Evolutionary conservation across 2,888 invertebrate species (phyloP), one percentile per base, ranked within the genome.

Genomic region (Drosophila niveifrons): DNA sequence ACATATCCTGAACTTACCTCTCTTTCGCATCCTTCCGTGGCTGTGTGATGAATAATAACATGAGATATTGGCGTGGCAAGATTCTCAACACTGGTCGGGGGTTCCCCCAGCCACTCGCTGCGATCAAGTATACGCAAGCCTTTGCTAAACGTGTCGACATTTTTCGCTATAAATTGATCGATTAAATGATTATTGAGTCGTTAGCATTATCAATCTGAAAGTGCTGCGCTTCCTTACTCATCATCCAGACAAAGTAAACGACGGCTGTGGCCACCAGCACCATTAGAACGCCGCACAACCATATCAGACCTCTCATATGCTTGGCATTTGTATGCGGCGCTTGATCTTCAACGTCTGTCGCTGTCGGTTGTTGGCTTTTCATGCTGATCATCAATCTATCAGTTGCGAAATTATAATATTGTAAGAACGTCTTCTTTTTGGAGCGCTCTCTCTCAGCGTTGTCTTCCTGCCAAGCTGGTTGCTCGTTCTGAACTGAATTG

Each of bases 21-120:
- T 13, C 47, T 66, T 0, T 88, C 83, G 48, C 86, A 86, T 8
- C 72, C 78, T 52, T 83, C 86, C 1, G 81, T 81, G 7, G 86
- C 86, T 1, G 86, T 86, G n/a, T 86, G 88, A 57, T 72, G 74
- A 8, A 86, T 88, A 13, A 86, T 76, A 6, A 86, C 83, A 56
- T 80, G 73, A 1, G 70, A 51, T 0, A 88, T 70, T 2, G 86
- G 88, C 4, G 70, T 56, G 1, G 46, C 48, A 2, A 86, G 66
- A 2, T 29, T 69, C 4, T 48, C 41, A 3, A 67, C 62, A 7
- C 43, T 55, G 18, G 43, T 80, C 0, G 86, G 81, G 57, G 86
- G 88, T 74, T 88, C 86, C 66, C 83, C 86, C 36, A 73, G 65
- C 86, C 86, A 86, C 31, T 88, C 86, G 46, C 83, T 88, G 64